Evolutionary conservation across 2,888 invertebrate species (phyloP).

Genomic region (Seira musarum): DNA sequence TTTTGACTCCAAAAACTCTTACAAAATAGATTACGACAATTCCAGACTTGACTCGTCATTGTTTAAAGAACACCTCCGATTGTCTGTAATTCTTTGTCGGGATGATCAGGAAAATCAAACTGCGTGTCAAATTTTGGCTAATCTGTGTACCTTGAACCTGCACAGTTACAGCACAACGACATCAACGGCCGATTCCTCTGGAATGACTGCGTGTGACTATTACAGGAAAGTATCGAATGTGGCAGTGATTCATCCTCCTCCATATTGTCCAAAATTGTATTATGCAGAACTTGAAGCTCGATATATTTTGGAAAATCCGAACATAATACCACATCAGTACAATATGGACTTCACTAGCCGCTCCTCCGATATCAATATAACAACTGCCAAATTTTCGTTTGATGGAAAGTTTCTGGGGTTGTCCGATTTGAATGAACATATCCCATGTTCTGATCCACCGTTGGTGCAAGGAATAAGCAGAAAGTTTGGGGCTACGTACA

Average conservation of each 20-base stretch:
- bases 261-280: constrained; percentile 72
- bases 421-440: constrained; percentile 68
- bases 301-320: constrained; percentile 72
- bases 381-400: constrained; percentile 72
- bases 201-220: constrained; percentile 58
- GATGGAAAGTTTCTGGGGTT: constrained; percentile 73
- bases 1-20: constrained; percentile 66
- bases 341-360: constrained; percentile 59
- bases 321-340: constrained; percentile 71
- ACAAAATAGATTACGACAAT: constrained; percentile 72
- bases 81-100: constrained; percentile 73
- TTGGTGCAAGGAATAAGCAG: constrained; percentile 56
- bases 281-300: constrained; percentile 74
- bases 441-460: constrained; percentile 64
- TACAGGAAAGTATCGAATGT: constrained; percentile 55
- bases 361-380: constrained; percentile 72
- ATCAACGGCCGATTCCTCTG: no score
- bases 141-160: constrained; percentile 79
- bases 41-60: constrained; percentile 72
- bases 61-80: constrained; percentile 72
- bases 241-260: constrained; percentile 58
- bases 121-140: constrained; percentile 80
- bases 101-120: constrained; percentile 73
- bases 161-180: constrained; percentile 74
- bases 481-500: constrained; percentile 65